Base-by-base conservation (phyloP, 2,888 invertebrate species). In the Carcina quercana region DNA sequence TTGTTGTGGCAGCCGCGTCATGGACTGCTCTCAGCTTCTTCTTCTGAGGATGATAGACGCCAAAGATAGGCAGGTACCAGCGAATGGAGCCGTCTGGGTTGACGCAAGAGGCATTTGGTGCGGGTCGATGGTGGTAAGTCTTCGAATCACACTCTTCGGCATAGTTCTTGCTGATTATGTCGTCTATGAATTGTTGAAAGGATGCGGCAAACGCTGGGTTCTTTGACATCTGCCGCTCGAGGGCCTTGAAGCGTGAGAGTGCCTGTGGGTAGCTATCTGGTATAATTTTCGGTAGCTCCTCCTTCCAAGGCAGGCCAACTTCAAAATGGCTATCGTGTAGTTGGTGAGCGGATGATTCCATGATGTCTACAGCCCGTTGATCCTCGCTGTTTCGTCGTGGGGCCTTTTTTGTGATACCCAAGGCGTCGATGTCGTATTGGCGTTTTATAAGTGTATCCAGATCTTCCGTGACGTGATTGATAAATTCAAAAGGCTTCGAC, bases 1-100 rank as follows among this genome's bases (percentile, higher is more conserved):
- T 14, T 0, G 44, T 38, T 15, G 40, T 4, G 1, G 53, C 56
- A 0, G 60, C 56, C 4, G 59, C 58, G 21, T 59, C 59, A 28
- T 58, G 57, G 0, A 59, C 56, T 0, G 59, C 22, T 6, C 57
- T 34, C 0, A 59, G 20, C 22, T 38, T 38, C 21, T 15, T 14
- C 15, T 38, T 38, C n/a, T 34, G 29, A 8, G 40, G 37, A 13
- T 40, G 32, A n/a, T 17, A 15, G 5, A 40, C 40, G 6, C 25
- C 34, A 11, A 37, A 37, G n/a, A 5, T 3, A 2, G 22, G 20
- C 21, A 29, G 15, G 29, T 28, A 28, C 28, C 28, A 13, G n/a
- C 27, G 27, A 5, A 27, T 22, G 5, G 22, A n/a, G n/a, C 22
- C 22, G n/a, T n/a, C n/a, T n/a, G n/a, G n/a, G n/a, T n/a, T n/a